phyloP scores from a whole-genome alignment of 2,113 vertebrate species.

The Saiga tatarica region DNA sequence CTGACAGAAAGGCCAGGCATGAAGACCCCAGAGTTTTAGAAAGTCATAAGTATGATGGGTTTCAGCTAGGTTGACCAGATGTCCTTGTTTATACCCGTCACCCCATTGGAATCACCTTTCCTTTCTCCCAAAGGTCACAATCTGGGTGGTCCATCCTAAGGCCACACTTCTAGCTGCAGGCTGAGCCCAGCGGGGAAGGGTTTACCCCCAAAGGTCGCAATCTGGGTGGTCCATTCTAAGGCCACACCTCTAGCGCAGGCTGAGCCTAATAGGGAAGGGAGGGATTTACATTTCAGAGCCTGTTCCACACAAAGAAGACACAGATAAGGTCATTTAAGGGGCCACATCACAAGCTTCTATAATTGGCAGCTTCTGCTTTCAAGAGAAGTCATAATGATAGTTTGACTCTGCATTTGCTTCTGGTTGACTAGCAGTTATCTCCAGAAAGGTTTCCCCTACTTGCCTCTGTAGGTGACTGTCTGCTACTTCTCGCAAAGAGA shows the following conservation, averaged over 20 bases:
- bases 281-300: not conserved
- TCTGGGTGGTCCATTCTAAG: not conserved
- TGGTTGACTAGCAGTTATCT: conserved; percentile 76
- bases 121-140: not conserved
- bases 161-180: not conserved
- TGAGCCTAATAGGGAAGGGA: not conserved
- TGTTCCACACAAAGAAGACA: conserved; percentile 69
- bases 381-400: conserved; percentile 71
- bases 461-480: not conserved
- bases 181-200: not conserved
- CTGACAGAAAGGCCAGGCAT: not conserved
- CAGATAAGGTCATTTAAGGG: conserved; percentile 67
- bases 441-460: not conserved
- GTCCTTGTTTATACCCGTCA: not conserved
- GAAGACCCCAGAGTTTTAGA: not conserved
- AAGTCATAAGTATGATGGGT: not conserved
- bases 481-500: not conserved
- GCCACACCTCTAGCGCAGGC: not conserved
- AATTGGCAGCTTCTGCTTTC: conserved; percentile 73
- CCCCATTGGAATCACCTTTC: not conserved
- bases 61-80: not conserved
- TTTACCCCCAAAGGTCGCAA: not conserved
- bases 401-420: conserved; percentile 75
- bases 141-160: not conserved
- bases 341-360: conserved; percentile 61